A percentile compares a stretch with the other conserved stretches of the same genome.
Evolutionary conservation across 2,888 invertebrate species (phyloP).

Genomic region (Drosophila kanekoi): DNA sequence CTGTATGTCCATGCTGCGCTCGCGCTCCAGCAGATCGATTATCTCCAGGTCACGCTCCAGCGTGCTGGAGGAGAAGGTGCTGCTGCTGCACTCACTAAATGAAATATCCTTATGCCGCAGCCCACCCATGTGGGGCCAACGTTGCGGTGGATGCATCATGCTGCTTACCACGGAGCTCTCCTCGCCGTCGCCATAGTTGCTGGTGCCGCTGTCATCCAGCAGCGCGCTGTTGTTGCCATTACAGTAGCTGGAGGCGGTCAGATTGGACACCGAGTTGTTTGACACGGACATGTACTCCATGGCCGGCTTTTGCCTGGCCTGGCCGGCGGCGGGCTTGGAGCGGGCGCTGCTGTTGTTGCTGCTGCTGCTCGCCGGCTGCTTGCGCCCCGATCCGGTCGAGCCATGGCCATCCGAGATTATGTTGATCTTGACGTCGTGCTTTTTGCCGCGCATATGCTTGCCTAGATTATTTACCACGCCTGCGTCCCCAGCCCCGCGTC

Average conservation of each 20-base stretch:
- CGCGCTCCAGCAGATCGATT: conserved; percentile 84
- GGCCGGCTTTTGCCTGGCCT: conserved; percentile 59
- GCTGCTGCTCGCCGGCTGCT: conserved; percentile 36
- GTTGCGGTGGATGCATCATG: conserved; percentile 78
- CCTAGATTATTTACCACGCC: conserved; percentile 72
- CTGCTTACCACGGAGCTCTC: conserved; percentile 84
- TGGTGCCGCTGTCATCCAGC: conserved; percentile 80
- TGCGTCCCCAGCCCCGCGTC: conserved; percentile 68
- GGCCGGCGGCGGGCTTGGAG: conserved; percentile 5
- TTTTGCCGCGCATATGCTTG: conserved; percentile 73
- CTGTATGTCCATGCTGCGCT: conserved; percentile 84
- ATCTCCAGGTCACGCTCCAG: conserved; percentile 85
- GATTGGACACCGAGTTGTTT: conserved; percentile 83
- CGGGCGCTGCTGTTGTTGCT: conserved; percentile 47
- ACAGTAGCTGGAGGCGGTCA: conserved; percentile 83
- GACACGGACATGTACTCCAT: conserved; percentile 73
- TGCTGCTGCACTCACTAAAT: conserved; percentile 82
- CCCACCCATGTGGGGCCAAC: conserved; percentile 52
- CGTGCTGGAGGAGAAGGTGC: conserved; percentile 82
- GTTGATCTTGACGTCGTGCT: conserved; percentile 82
- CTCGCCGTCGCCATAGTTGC: conserved; percentile 84
- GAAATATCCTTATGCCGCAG: conserved; percentile 80
- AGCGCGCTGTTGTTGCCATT: conserved; percentile 73
- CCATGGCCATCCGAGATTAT: conserved; percentile 81
- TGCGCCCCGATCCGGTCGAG: conserved; percentile 33